phyloP scores from a whole-genome alignment of 2,888 invertebrate species.

The Trichogramma evanescens region DNA sequence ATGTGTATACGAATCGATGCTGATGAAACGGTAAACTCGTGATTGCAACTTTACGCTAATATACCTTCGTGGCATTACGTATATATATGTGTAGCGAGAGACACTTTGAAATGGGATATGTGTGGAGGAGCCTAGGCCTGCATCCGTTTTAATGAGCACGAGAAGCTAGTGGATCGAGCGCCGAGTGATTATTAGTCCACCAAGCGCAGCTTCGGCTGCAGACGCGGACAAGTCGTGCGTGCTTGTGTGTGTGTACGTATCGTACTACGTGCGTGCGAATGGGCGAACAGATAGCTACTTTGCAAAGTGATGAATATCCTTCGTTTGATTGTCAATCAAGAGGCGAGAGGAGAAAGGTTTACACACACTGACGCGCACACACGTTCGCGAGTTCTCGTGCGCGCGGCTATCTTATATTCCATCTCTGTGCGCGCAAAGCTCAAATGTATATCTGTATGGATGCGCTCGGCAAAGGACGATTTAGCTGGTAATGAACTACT shows the following conservation, averaged over 20 bases:
- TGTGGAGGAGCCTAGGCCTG: background rate
- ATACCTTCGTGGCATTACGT: background rate
- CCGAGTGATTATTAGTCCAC: constrained; percentile 4
- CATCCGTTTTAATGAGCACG: constrained; percentile 8
- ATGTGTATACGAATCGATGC: background rate
- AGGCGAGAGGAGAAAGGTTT: constrained; percentile 10
- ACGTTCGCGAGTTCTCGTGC: background rate
- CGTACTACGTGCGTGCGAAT: background rate
- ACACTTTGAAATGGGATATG: background rate
- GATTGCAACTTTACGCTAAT: background rate
- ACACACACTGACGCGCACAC: background rate
- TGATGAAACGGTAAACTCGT: constrained; percentile 17
- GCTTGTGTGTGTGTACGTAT: background rate
- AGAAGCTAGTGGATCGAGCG: background rate
- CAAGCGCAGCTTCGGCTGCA: background rate
- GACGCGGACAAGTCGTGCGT: background rate
- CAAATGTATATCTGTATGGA: too few species aligned
- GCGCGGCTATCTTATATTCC: background rate
- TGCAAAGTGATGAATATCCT: constrained; percentile 12
- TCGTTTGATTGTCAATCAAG: constrained; percentile 17
- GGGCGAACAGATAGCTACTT: background rate
- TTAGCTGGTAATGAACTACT: too few species aligned
- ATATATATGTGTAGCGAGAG: background rate
- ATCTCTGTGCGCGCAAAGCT: background rate
- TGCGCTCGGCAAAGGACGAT: too few species aligned